These are phyloP conservation scores for Magallana ariakensis DNA, from an alignment of 1,140 invertebrate species.

Conservation along the genomic window DNA sequence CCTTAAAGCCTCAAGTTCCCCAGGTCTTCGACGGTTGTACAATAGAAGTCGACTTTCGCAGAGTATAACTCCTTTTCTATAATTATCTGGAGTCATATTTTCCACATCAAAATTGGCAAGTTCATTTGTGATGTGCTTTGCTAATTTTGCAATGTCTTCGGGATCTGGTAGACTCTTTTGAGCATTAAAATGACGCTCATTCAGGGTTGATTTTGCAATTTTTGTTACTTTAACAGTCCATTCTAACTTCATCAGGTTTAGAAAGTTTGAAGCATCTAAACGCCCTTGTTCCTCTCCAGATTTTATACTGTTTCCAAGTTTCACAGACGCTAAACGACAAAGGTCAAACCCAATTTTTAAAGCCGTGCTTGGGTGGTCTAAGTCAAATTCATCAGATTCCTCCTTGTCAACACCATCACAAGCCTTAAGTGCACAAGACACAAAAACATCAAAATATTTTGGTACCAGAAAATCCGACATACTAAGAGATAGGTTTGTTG, in stretches of 20 bases:
- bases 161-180: slow-evolving; percentile 5
- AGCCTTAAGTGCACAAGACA: slow-evolving; percentile 1
- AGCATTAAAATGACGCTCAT: slow-evolving; percentile 29
- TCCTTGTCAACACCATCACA: slow-evolving; percentile 33
- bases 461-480: slow-evolving; percentile 4
- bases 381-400: neutral
- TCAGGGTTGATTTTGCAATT: neutral
- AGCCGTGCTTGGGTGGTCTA: slow-evolving; percentile 37
- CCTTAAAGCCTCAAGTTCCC: slow-evolving; percentile 41
- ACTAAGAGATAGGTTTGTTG: neutral
- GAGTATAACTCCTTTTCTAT: neutral
- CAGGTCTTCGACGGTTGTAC: slow-evolving; percentile 36
- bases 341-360: slow-evolving; percentile 45
- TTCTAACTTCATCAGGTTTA: slow-evolving; percentile 17
- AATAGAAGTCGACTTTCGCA: slow-evolving; percentile 4
- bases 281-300: neutral
- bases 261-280: neutral
- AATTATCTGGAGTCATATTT: neutral
- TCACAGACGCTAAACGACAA: neutral
- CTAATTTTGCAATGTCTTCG: slow-evolving; percentile 7
- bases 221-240: slow-evolving; percentile 40
- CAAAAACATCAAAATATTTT: slow-evolving; percentile 32
- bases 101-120: neutral
- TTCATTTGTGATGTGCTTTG: neutral
- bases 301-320: slow-evolving; percentile 13